phyloP scores from a whole-genome alignment of 1,140 invertebrate species.

The Panagrolaimus sp. region DNA sequence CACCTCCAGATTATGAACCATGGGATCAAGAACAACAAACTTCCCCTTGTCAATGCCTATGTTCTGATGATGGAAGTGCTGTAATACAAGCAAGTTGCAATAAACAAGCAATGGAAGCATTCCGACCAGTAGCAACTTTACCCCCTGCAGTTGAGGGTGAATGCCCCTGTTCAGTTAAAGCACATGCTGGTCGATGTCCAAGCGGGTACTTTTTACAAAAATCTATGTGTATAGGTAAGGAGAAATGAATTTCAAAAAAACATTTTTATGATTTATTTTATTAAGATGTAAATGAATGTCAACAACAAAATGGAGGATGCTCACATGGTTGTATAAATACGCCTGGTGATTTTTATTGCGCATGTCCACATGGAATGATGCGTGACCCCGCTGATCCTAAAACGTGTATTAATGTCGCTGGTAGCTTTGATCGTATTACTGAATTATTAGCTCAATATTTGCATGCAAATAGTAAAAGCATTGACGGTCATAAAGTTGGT shows the following conservation, averaged over 20 bases:
- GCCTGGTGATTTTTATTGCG: constrained; percentile 70
- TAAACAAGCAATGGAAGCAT: constrained; percentile 17
- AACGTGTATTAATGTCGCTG: constrained; percentile 23
- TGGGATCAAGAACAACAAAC: constrained; percentile 13
- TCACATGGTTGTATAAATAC: constrained; percentile 68
- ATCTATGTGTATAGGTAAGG: constrained; percentile 48
- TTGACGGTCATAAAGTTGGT: constrained; percentile 13
- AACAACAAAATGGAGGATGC: constrained; percentile 66
- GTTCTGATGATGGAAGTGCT: constrained; percentile 20
- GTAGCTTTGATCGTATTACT: constrained; percentile 25
- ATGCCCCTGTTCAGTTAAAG: constrained; percentile 35
- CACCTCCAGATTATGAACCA: constrained; percentile 21
- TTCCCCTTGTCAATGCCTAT: constrained; percentile 18
- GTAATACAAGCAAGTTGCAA: constrained; percentile 21
- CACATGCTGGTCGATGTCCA: constrained; percentile 39
- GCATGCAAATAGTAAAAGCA: constrained; percentile 18
- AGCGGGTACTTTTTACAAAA: constrained; percentile 31
- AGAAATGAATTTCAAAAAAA: constrained; percentile 62
- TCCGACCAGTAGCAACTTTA: constrained; percentile 31
- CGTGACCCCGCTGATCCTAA: constrained; percentile 29
- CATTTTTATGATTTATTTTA: constrained; percentile 58
- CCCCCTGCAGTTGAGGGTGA: constrained; percentile 36
- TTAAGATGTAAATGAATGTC: constrained; percentile 68
- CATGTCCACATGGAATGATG: constrained; percentile 67
- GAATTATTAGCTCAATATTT: constrained; percentile 24